Evolutionary conservation across 1,140 invertebrate genomes (phyloP), one percentile per base, ranked within the genome.

Genomic region (Schmidtea mediterranea): DNA sequence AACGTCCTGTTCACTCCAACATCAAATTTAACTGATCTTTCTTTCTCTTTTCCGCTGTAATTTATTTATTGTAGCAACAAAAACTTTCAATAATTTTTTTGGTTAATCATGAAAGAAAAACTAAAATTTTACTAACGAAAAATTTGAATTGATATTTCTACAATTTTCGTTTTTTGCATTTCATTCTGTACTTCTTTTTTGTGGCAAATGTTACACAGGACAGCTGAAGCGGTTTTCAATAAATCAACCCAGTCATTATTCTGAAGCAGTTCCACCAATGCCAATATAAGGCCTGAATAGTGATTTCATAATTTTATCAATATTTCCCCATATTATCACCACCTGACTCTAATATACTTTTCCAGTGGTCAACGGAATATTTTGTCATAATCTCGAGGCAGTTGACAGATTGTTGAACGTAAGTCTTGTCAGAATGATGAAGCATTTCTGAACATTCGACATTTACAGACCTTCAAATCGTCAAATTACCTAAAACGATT

Each of bases 321-420:
- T n/a, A n/a, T 18, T 18, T 18, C 16, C 15, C 24, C 2, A 26
- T n/a, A 50, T 49, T 6, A 13, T 26, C 49, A 54, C 48, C 49
- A 62, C 61, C 60, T 46, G 59, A 58, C 36, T 63, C 55, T n/a
- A 64, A 45, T n/a, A 66, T 62, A 21, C 55, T 51, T 36, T 54
- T 56, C 62, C 62, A 65, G 55, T 62, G 55, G 15, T 59, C 49
- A 21, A 55, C 53, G 46, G 58, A 55, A 2, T 57, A 56, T 26
- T 56, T 60, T 15, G 64, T 62, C 48, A 66, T 46, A 21, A 58
- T 55, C 48, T 65, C 61, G 13, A 66, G 52, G 53, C 64, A 66
- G 48, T 60, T 63, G 0, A 64, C 61, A 47, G 61, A 54, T 54
- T 59, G 58, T 50, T 62, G 59, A 51, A 62, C 60, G 48, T 59